Evolutionary conservation across 1,140 invertebrate species (phyloP).

Genomic region (Bombus soroeensis): DNA sequence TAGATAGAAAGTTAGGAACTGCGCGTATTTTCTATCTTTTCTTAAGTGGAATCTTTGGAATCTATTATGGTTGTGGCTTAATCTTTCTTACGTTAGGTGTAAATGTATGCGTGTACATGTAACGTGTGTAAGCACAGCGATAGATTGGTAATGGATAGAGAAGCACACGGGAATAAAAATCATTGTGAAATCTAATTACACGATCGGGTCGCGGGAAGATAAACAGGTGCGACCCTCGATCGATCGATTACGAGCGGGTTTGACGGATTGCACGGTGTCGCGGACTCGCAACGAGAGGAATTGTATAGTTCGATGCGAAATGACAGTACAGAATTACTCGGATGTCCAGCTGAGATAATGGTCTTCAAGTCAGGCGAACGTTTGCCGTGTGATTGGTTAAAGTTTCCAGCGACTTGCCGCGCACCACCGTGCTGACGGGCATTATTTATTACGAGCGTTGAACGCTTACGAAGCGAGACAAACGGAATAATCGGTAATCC

Average conservation of each 20-base stretch:
- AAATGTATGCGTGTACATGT: too few relatives aligned
- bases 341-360: constrained; percentile 78
- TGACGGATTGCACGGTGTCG: constrained; percentile 46
- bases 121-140: too few relatives aligned
- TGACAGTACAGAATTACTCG: constrained; percentile 73
- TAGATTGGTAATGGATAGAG: background rate
- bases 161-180: background rate
- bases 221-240: constrained; percentile 57
- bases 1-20: background rate
- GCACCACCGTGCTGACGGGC: constrained; percentile 68
- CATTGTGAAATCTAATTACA: constrained; percentile 26
- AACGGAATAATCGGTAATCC: constrained; percentile 22
- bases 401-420: constrained; percentile 62
- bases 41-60: background rate
- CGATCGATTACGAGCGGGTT: constrained; percentile 50
- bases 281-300: constrained; percentile 59
- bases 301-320: constrained; percentile 70
- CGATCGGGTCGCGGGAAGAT: constrained; percentile 31
- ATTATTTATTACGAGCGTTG: constrained; percentile 72
- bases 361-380: constrained; percentile 63
- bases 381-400: constrained; percentile 66
- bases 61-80: background rate
- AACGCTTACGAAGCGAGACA: constrained; percentile 21
- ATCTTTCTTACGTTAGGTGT: background rate
- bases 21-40: background rate